Percentiles rank a stretch among this genome's conserved stretches.
Evolutionary conservation across 1,140 invertebrate genomes (phyloP).

Genomic region (Acromyrmex echinatior): DNA sequence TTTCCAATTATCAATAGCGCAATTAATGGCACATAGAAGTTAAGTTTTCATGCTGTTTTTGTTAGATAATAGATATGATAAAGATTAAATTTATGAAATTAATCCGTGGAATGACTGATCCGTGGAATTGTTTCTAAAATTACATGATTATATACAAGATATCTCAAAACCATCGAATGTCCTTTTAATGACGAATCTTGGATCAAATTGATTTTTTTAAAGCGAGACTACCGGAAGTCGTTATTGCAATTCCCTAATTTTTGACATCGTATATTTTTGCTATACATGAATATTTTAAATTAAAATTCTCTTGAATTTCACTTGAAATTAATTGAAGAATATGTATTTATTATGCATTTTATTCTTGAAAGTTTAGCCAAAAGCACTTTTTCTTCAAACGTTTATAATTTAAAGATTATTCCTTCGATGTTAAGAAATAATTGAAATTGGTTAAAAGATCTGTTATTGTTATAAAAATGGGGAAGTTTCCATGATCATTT

Average conservation of each 20-base stretch:
- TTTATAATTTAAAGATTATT: not conserved
- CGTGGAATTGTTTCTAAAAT: not conserved
- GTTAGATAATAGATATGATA: not conserved
- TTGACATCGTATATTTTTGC: not conserved
- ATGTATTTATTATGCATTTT: not conserved
- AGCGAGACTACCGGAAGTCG: not conserved
- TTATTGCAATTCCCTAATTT: not conserved
- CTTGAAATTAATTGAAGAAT: not conserved
- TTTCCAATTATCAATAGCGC: slow-evolving; percentile 26
- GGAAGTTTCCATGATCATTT: not conserved
- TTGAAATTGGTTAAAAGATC: not conserved
- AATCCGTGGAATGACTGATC: not conserved
- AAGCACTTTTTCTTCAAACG: not conserved
- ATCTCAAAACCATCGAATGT: not conserved
- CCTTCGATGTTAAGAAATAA: not conserved
- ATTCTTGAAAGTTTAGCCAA: not conserved
- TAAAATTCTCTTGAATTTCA: not conserved
- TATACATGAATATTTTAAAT: not conserved
- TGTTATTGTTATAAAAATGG: not conserved
- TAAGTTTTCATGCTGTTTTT: slow-evolving; percentile 7
- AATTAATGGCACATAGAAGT: slow-evolving; percentile 21
- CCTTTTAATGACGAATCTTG: not conserved
- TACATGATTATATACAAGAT: not conserved
- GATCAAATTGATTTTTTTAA: not conserved
- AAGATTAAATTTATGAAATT: slow-evolving; percentile 13